Evolutionary conservation across 2,113 vertebrate species (phyloP).

Genomic region (Eulacestoma nigropectus): DNA sequence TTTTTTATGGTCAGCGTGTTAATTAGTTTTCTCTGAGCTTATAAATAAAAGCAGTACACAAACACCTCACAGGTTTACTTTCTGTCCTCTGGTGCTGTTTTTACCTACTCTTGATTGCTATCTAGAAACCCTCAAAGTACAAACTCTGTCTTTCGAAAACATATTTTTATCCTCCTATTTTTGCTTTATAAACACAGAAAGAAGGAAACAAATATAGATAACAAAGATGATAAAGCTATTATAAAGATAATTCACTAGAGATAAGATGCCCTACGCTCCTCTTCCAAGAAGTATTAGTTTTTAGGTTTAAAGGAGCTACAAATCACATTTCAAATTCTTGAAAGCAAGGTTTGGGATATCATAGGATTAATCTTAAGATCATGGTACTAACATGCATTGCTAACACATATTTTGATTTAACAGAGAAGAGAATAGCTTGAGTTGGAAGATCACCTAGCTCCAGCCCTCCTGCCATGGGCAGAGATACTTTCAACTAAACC

Average conservation of each 20-base stretch:
- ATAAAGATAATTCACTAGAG: background rate
- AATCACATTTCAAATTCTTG: background rate
- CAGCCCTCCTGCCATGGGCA: background rate
- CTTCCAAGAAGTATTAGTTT: background rate
- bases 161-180: background rate
- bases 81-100: background rate
- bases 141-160: background rate
- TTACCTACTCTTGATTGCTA: background rate
- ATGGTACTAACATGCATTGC: background rate
- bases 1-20: background rate
- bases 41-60: background rate
- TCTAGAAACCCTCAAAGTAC: background rate
- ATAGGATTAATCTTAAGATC: background rate
- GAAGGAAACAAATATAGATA: background rate
- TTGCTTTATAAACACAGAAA: background rate
- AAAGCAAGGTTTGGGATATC: background rate
- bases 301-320: background rate
- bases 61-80: background rate
- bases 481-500: background rate
- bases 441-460: background rate
- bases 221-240: background rate
- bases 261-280: background rate
- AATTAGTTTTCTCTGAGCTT: background rate
- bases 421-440: background rate
- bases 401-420: background rate